Evolutionary conservation across 2,888 invertebrate species (phyloP).

Genomic region (Acleris laterana): DNA sequence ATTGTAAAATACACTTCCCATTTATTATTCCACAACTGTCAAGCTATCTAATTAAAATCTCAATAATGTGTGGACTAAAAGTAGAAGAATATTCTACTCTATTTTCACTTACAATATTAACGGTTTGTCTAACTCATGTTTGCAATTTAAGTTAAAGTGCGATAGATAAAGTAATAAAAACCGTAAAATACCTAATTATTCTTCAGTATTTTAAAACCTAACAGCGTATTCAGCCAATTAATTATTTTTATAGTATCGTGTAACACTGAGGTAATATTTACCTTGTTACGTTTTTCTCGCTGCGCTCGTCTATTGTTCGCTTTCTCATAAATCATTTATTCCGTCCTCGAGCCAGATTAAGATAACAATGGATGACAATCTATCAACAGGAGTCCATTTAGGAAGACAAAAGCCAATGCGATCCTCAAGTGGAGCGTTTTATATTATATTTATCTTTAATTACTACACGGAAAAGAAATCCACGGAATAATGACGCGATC

Average conservation of each 20-base stretch:
- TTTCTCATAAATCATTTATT: conserved; percentile 79
- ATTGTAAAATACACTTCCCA: too few relatives aligned
- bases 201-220: too few relatives aligned
- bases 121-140: too few relatives aligned
- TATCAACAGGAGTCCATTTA: conserved; percentile 76
- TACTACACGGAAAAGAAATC: conserved; percentile 64
- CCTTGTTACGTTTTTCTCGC: conserved; percentile 42
- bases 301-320: conserved; percentile 40
- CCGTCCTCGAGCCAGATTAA: conserved; percentile 72
- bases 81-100: too few relatives aligned
- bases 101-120: too few relatives aligned
- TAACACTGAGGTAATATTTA: conserved; percentile 39
- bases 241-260: conserved; percentile 28
- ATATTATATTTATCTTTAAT: conserved; percentile 84
- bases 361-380: conserved; percentile 79
- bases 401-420: conserved; percentile 71
- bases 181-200: too few relatives aligned
- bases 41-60: too few relatives aligned
- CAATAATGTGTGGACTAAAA: too few relatives aligned
- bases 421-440: conserved; percentile 74
- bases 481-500: conserved; percentile 76
- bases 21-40: too few relatives aligned
- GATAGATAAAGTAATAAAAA: too few relatives aligned
- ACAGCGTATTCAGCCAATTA: neutral
- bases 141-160: too few relatives aligned